phyloP scores from a whole-genome alignment of 2,888 invertebrate genomes.

The Cerastoderma edule region DNA sequence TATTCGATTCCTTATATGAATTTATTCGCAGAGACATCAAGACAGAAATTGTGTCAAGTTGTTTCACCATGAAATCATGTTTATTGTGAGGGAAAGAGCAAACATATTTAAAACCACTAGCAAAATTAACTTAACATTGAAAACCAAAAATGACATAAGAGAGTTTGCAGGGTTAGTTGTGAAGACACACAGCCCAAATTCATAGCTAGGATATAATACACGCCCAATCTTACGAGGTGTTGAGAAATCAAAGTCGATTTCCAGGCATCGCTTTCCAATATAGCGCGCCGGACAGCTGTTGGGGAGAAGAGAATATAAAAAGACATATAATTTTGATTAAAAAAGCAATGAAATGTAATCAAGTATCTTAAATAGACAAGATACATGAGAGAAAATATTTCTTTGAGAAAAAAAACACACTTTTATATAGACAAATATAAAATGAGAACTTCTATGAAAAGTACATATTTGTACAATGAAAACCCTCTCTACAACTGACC shows the following conservation, averaged over 20 bases:
- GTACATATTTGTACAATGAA: background rate
- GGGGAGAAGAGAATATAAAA: conserved; percentile 14
- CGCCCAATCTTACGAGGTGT: conserved; percentile 25
- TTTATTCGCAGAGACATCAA: too few relatives aligned
- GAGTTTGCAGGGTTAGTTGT: conserved; percentile 15
- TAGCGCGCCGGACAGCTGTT: conserved; percentile 43
- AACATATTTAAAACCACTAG: too few relatives aligned
- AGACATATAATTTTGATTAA: background rate
- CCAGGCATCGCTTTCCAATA: conserved; percentile 43
- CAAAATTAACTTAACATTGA: too few relatives aligned
- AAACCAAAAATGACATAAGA: too few relatives aligned
- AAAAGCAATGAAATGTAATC: background rate
- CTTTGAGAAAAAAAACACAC: background rate
- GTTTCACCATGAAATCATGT: too few relatives aligned
- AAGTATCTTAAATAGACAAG: background rate
- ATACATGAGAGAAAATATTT: too few relatives aligned
- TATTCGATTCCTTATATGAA: too few relatives aligned
- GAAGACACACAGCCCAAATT: conserved; percentile 24
- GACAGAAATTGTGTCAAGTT: too few relatives aligned
- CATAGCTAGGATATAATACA: conserved; percentile 12
- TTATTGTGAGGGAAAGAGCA: too few relatives aligned
- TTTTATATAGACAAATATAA: background rate
- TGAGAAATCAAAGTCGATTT: conserved; percentile 38
- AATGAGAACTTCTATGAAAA: conserved; percentile 1
- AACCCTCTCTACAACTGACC: background rate